Percentiles rank a stretch among this genome's conserved stretches.
These are phyloP conservation scores for Azemiops feae DNA, from an alignment of 2,113 vertebrate genomes.

Conservation along the genomic window DNA sequence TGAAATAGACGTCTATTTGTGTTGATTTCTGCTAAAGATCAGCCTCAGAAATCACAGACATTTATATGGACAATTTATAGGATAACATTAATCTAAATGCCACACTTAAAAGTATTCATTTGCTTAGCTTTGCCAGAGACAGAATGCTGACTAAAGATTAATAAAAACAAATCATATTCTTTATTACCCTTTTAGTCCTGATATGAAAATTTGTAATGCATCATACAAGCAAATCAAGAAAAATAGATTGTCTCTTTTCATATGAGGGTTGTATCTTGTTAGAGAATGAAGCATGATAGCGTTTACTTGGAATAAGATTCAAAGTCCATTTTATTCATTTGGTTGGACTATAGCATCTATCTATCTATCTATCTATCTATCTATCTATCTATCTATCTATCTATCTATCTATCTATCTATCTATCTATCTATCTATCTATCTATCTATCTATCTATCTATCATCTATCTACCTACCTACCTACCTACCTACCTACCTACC, in stretches of 20 bases:
- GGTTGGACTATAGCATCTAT: neutral
- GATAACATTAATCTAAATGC: slow-evolving; percentile 54
- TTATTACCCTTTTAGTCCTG: slow-evolving; percentile 55
- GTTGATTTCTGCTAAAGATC: slow-evolving; percentile 31
- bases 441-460: rapidly evolving
- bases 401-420: no score
- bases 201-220: slow-evolving; percentile 43
- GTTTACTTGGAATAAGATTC: neutral
- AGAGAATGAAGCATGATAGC: neutral
- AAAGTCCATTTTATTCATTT: slow-evolving; percentile 19
- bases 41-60: slow-evolving; percentile 41
- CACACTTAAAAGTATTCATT: slow-evolving; percentile 64
- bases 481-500: no score
- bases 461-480: neutral
- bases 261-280: slow-evolving; percentile 12
- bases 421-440: no score
- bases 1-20: slow-evolving; percentile 45
- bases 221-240: slow-evolving; percentile 35
- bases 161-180: slow-evolving; percentile 55
- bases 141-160: slow-evolving; percentile 57
- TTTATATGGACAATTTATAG: slow-evolving; percentile 38
- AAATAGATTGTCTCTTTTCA: slow-evolving; percentile 24
- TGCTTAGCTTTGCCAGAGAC: slow-evolving; percentile 34
- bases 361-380: neutral
- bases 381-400: neutral